Evolutionary conservation across 2,888 invertebrate species (phyloP).

Genomic region (Apodemia zela): DNA sequence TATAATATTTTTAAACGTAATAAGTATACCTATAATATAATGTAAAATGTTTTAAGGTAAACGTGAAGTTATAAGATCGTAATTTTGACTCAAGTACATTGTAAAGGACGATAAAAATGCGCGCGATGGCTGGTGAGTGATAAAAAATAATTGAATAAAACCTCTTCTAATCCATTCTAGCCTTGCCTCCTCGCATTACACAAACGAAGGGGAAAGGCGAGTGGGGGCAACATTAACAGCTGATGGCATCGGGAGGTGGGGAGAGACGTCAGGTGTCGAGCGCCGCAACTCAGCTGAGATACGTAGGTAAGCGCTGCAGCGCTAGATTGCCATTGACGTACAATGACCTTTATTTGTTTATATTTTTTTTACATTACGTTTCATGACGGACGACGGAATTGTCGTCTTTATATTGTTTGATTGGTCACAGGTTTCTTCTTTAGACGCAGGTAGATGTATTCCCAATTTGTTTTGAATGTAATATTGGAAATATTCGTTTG

Average conservation of each 20-base stretch:
- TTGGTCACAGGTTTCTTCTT: neutral
- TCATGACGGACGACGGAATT: neutral
- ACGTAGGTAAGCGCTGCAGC: slow-evolving; percentile 35
- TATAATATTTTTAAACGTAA: neutral
- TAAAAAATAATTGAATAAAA: slow-evolving; percentile 33
- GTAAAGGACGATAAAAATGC: slow-evolving; percentile 6
- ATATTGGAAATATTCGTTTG: too few relatives aligned
- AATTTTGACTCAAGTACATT: slow-evolving; percentile 11
- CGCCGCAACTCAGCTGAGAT: slow-evolving; percentile 53
- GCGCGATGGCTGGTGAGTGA: slow-evolving; percentile 22
- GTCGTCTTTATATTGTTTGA: neutral
- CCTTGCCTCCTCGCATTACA: slow-evolving; percentile 73
- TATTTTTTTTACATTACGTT: slow-evolving; percentile 37
- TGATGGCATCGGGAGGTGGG: slow-evolving; percentile 60
- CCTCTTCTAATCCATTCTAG: slow-evolving; percentile 45
- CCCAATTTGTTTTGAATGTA: too few relatives aligned
- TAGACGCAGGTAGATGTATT: too few relatives aligned
- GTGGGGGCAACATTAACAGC: slow-evolving; percentile 73
- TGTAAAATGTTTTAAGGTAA: neutral
- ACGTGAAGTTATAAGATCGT: slow-evolving; percentile 8
- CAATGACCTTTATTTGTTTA: slow-evolving; percentile 75
- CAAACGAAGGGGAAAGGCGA: slow-evolving; percentile 80
- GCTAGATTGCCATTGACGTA: slow-evolving; percentile 39
- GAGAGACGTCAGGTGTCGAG: slow-evolving; percentile 73
- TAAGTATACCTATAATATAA: neutral